A percentile compares a stretch with the other conserved stretches of the same genome.
Evolutionary conservation across 64 coral and sea anemone species (phyloP).

Genomic region (Dendrophyllia cribrosa): DNA sequence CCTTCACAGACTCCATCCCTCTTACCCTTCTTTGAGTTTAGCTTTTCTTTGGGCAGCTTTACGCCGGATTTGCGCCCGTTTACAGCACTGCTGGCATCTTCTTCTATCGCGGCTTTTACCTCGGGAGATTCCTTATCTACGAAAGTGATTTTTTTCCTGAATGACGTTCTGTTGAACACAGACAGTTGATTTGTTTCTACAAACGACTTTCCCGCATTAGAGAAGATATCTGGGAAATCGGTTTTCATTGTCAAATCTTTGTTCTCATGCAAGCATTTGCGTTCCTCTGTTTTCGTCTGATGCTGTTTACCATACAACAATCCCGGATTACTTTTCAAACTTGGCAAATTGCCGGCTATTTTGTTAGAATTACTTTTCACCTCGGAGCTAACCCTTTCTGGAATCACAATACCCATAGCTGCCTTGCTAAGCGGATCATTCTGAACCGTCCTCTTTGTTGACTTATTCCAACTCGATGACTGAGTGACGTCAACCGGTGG

Average conservation of each 20-base stretch:
- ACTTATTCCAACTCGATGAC: background rate
- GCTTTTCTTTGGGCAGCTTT: background rate
- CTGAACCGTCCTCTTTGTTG: background rate
- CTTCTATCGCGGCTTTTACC: background rate
- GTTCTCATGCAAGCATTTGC: background rate
- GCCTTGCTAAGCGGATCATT: too few relatives aligned
- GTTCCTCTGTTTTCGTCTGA: background rate
- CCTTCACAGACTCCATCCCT: background rate
- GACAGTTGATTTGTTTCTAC: constrained; percentile 4
- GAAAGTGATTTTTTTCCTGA: background rate
- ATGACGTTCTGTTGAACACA: background rate
- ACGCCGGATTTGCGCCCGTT: background rate
- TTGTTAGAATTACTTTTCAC: background rate
- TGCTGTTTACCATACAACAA: background rate
- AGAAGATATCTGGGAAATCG: constrained; percentile 3
- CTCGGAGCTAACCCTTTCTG: background rate
- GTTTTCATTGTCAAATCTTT: background rate
- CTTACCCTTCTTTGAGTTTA: background rate
- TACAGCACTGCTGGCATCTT: background rate
- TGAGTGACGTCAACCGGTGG: background rate
- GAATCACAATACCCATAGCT: background rate
- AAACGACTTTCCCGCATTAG: constrained; percentile 22
- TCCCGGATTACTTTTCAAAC: background rate
- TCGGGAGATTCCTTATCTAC: background rate
- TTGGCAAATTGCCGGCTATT: background rate